These are phyloP conservation scores for Ctenopoma multispine DNA, from an alignment of 2,797 vertebrate species.

Conservation along the genomic window DNA sequence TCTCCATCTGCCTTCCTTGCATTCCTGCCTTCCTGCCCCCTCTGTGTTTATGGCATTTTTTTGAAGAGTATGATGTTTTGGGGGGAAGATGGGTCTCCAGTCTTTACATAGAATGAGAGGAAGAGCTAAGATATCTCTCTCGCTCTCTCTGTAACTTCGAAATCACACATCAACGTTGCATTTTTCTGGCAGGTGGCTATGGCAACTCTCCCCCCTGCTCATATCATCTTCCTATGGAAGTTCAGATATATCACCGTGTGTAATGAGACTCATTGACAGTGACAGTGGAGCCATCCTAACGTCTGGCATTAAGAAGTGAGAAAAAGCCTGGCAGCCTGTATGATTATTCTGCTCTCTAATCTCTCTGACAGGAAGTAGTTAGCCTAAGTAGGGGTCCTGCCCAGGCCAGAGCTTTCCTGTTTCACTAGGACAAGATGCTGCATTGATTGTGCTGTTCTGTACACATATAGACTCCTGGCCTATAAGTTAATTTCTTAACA, in stretches of 20 bases:
- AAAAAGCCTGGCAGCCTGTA: conserved; percentile 47
- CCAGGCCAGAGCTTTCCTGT: conserved; percentile 90
- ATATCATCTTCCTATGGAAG: not conserved
- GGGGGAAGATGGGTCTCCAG: conserved; percentile 8
- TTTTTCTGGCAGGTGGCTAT: not conserved
- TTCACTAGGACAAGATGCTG: conserved; percentile 74
- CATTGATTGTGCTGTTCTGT: conserved; percentile 74
- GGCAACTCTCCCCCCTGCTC: conserved; percentile 9
- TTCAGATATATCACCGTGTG: conserved; percentile 22
- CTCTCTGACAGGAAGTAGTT: conserved; percentile 90
- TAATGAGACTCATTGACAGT: conserved; percentile 51
- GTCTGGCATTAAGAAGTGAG: conserved; percentile 44
- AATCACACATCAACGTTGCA: not conserved
- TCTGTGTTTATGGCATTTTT: conserved; percentile 21
- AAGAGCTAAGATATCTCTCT: conserved; percentile 31
- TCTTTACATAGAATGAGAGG: conserved; percentile 12
- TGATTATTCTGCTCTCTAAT: conserved; percentile 79
- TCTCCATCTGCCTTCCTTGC: conserved; percentile 54
- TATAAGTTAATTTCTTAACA: conserved; percentile 3
- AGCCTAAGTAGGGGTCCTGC: conserved; percentile 87
- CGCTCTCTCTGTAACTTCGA: not conserved
- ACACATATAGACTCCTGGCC: conserved; percentile 3
- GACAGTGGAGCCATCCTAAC: conserved; percentile 24
- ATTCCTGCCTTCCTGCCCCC: conserved; percentile 49
- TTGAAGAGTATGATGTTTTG: conserved; percentile 19